Percentiles rank a stretch among this genome's conserved stretches.
phyloP scores from a whole-genome alignment of 92 coral and sea anemone species.

The Epizoanthus illoricatus region DNA sequence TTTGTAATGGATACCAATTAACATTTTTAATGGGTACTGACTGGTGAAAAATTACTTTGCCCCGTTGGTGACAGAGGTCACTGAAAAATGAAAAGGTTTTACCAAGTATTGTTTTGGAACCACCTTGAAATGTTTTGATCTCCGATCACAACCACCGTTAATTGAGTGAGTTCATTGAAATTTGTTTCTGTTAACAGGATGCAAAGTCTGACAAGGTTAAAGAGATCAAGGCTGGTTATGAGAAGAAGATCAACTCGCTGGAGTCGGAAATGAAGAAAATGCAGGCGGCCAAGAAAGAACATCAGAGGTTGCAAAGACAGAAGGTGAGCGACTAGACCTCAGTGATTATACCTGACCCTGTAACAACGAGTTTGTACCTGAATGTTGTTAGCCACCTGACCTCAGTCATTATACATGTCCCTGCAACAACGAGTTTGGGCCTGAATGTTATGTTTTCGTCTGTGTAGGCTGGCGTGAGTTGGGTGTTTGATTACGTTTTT shows the following conservation, averaged over 20 bases:
- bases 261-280: constrained; percentile 88
- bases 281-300: constrained; percentile 92
- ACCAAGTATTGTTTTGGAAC: not conserved
- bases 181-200: constrained; percentile 47
- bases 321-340: constrained; percentile 51
- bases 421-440: not conserved
- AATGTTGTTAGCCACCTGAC: constrained; percentile 14
- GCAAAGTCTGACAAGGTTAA: constrained; percentile 74
- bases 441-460: not conserved
- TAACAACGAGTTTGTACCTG: not conserved
- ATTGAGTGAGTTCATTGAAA: not conserved
- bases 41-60: too few relatives aligned
- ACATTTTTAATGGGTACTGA: not conserved
- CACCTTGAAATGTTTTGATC: not conserved
- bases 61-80: too few relatives aligned
- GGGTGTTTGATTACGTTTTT: not conserved
- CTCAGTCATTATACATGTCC: not conserved
- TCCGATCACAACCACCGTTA: not conserved
- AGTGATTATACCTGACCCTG: not conserved
- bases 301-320: constrained; percentile 79
- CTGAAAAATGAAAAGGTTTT: too few relatives aligned
- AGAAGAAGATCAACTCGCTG: constrained; percentile 81
- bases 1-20: too few relatives aligned
- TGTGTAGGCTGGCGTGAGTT: not conserved
- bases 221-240: constrained; percentile 74